phyloP scores from a whole-genome alignment of 2,888 invertebrate genomes.

The Argyra leucocephala region DNA sequence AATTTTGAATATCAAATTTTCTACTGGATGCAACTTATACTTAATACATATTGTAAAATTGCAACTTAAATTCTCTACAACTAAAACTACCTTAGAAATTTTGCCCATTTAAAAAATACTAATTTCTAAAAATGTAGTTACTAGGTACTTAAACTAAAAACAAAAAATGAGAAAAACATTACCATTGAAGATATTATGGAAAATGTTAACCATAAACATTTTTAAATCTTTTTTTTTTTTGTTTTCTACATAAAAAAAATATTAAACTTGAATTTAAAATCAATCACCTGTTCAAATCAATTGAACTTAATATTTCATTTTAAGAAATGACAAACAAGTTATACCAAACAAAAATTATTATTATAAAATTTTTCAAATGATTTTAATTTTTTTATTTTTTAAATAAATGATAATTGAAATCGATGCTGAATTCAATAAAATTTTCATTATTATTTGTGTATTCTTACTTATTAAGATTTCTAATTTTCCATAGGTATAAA shows the following conservation, averaged over 20 bases:
- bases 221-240: neutral
- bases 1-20: neutral
- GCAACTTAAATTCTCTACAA: neutral
- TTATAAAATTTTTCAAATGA: neutral
- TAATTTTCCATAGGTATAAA: too few relatives aligned
- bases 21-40: neutral
- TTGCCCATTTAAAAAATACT: neutral
- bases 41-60: neutral
- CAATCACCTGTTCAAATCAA: neutral
- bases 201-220: neutral
- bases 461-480: too few relatives aligned
- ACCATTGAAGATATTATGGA: neutral
- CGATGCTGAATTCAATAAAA: too few relatives aligned
- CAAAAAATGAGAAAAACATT: neutral
- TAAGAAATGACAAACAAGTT: neutral
- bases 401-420: too few relatives aligned
- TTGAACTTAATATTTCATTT: neutral
- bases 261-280: neutral
- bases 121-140: neutral
- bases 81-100: too few relatives aligned
- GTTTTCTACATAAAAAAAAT: neutral
- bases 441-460: too few relatives aligned
- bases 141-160: neutral
- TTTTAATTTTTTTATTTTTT: too few relatives aligned
- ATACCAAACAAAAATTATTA: neutral